Conservation (phyloP, 2,113 vertebrate genomes). For the Gallinago media region DNA sequence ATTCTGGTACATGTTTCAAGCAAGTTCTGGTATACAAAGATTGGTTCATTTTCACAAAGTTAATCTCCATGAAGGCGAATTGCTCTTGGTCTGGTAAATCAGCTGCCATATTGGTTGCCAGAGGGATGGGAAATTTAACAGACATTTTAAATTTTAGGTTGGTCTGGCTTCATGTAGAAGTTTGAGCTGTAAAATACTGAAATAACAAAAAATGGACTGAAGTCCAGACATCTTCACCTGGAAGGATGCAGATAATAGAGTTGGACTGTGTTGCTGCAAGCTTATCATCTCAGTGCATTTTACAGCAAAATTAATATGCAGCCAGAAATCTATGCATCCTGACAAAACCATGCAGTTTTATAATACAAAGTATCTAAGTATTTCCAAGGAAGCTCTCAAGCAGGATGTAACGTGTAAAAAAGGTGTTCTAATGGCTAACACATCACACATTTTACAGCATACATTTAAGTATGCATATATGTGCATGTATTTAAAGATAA, state of each 20-base stretch:
- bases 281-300: neutral
- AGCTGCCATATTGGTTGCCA: neutral
- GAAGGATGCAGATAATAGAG: slow-evolving; percentile 31
- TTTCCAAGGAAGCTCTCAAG: neutral
- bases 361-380: neutral
- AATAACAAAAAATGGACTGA: neutral
- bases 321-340: neutral
- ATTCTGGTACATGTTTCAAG: neutral
- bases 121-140: neutral
- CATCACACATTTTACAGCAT: neutral
- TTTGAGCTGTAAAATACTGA: neutral
- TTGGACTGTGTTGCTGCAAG: slow-evolving; percentile 18
- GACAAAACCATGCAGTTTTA: neutral
- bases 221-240: slow-evolving; percentile 7
- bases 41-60: neutral
- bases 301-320: slow-evolving; percentile 26
- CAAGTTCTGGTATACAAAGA: neutral
- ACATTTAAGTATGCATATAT: neutral
- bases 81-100: neutral
- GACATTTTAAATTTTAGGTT: neutral
- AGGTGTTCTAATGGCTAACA: neutral
- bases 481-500: neutral
- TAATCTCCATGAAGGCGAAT: neutral
- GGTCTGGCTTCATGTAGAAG: neutral
- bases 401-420: neutral